Evolutionary conservation across 2,797 vertebrate species (phyloP), one percentile per base, ranked within the genome.

Genomic region (Paratrypauchen microcephalus): DNA sequence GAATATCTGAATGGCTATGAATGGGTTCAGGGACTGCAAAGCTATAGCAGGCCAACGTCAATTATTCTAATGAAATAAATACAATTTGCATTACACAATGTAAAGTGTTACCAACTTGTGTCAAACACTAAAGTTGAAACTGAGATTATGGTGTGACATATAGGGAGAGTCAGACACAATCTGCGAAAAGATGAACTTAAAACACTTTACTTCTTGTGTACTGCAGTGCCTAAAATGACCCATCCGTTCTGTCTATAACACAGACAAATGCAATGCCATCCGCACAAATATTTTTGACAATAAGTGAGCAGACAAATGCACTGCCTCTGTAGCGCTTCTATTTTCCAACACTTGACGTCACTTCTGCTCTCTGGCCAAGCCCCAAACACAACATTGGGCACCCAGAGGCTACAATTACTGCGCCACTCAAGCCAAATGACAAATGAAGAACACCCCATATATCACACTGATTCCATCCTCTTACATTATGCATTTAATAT

Each of bases 401-500:
- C 75, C 80, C 76, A 63, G 75, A 78, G 83, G 74, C 82, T 76
- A 83, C 91, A 93, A 93, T 93, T 91, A 90, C 89, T 83, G 80
- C 84, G 83, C 70, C 87, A 83, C 86, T 87, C 85, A 85, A 66
- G 76, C 71, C 39, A 85, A 84, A 88, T 90, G 86, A 92, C 82
- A 87, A 90, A 89, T 91, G 82, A 80, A 87, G 78, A 84, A 87
- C 87, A 87, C 85, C 84, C 77, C 79, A 84, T 78, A 87, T 74
- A 73, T 68, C 74, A 75, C 19, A 41, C 18, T 21, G 69, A 71
- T 55, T 76, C 75, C 67, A 61, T 60, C 77, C 73, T 72, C 52
- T 79, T 62, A 63, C 32, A 30, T 68, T 67, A 30, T 45, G 50
- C 65, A 55, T 56, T 65, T 65, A 65, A 65, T n/a, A 30, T 11